Evolutionary conservation across 2,888 invertebrate species (phyloP), one percentile per base, ranked within the genome.

Genomic region (Hymenopus coronatus): DNA sequence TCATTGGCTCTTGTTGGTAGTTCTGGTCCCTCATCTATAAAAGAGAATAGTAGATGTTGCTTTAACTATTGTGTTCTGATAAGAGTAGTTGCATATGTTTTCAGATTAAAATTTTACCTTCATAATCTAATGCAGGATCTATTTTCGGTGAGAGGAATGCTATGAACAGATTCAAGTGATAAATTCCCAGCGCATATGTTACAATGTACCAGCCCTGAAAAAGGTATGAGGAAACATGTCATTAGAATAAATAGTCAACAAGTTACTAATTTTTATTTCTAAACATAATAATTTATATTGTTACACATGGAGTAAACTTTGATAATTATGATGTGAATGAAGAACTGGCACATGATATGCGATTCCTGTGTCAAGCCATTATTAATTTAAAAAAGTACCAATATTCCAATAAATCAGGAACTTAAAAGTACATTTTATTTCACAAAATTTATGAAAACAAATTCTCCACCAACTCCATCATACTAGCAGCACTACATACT

Each of bases 91-190:
- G 12, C 27, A 87, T 7, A 87, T 27, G 6, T 27, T 46, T 85
- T 25, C 33, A 88, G 90, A 12, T 83, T 28, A 87, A 33, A 28
- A 28, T 91, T 94, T 95, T 94, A 96, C 98, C 98, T 94, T 98
- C 97, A 93, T 97, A 97, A 94, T 98, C 98, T 95, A 98, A 96
- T 83, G 98, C 98, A 91, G 99, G 99, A 95, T 99, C 99, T 93
- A 99, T 99, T 95, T 99, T 99, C 92, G 99, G 99, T 92, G 99
- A 99, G 91, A 99, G 96, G 95, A 99, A 99, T 94, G 99, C 99
- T 95, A 99, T 99, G 94, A 99, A 99, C 93, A 99, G 95, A 95
- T 99, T 99, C 93, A 99, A 96, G 93, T 99, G 98, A 94, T 99
- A 99, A 93, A 99, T 99, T 92, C 99, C 99, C 93, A 99, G 95